Base-by-base conservation (phyloP, 2,113 vertebrate species). In the Leuciscus idus region DNA sequence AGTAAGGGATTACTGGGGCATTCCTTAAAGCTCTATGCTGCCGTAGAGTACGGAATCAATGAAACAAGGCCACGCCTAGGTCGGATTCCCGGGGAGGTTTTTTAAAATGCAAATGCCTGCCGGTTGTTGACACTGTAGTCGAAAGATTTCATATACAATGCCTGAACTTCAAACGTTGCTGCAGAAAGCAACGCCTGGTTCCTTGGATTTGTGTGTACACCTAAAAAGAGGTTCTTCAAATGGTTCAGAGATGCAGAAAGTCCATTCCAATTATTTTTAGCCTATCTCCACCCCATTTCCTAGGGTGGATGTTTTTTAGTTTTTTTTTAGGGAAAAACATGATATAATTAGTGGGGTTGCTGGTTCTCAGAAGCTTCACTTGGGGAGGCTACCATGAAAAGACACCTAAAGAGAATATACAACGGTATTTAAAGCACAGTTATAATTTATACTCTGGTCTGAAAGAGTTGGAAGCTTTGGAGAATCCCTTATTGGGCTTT, bases 1-100 rank as follows among this genome's bases (percentile, higher is more conserved):
- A 92, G 89, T 94, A 91, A 90, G 90, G 91, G 92, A 93, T 94
- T 94, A 93, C 81, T 87, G 89, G 90, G 86, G 86, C 62, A 85
- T 91, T 92, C 87, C 88, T 85, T 79, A 70, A 74, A 81, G 89
- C 75, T 13, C 73, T 79, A 85, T 59, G 87, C 89, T 82, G 84
- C 88, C 88, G 81, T 84, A 86, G 82, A 79, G 74, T 30, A 73
- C 36, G 59, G 66, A 75, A 85, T 81, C 68, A 46, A 48, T 79
- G 59, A 88, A 82, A 88, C 64, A 62, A 62, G 84, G 52, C 81
- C 6, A n/a, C 9, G 80, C 66, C 73, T 52, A 84, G 86, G 89
- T 88, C 90, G 87, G 88, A 72, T 83, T 90, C 74, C 15, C 26
- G 17, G 73, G 73, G 81, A 77, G 85, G 86, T 15, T 79, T 52